Base-by-base conservation (phyloP, 2,888 invertebrate species). In the Parthenolecanium corni region DNA sequence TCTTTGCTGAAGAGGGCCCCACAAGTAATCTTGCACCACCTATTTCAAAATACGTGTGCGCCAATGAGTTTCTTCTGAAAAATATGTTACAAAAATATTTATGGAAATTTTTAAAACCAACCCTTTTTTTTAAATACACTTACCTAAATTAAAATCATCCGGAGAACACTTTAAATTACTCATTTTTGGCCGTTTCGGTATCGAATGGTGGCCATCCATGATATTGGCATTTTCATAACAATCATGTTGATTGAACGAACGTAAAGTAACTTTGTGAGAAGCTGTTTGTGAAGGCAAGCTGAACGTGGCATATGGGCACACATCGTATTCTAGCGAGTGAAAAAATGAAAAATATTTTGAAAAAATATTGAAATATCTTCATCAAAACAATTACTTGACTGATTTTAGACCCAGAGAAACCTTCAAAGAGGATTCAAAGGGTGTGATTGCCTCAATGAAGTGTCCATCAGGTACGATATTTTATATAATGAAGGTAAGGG, bases 221-320 rank as follows among this genome's bases (percentile, higher is more conserved):
- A 65, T 67, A 5, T 64, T 65, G 18, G 62, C 62, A 3, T 65
- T 65, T 18, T 67, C 69, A 66, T 71, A 71, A 65, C 72, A 72
- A 38, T 72, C 72, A 53, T 70, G 70, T 66, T 73, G 72, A 61
- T 71, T 70, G 66, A 72, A 72, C 20, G 72, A 71, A 64, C 71
- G 71, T 66, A 72, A 71, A 67, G 72, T 71, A 62, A 72, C 66
- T 4, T 70, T 69, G 49, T 70, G 69, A 1, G 68, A 68, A 5
- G 70, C 66, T 3, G 70, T 69, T 52, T 70, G 69, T 1, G 68
- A 68, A 16, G 70, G 69, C 38, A 72, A 67, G 66, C 71, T 72
- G 69, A 73, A 74, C 63, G 73, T 73, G 31, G 73, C 74, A 67
- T 74, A 74, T 4, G 74, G 73, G 66, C 72, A 72, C 61, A 73